Conservation (phyloP, 1,140 invertebrate species). For the Ganaspis sp. region DNA sequence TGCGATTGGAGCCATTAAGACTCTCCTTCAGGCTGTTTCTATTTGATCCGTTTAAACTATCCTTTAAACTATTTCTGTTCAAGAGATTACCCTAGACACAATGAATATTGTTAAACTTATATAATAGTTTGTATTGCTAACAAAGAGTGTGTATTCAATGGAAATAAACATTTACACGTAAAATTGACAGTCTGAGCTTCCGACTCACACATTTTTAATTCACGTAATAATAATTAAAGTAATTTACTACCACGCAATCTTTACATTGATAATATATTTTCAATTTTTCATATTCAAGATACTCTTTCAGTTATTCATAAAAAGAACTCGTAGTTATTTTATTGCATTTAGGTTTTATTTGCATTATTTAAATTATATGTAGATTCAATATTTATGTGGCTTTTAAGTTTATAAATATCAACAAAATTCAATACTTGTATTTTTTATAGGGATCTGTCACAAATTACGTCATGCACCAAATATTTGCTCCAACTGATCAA, state of each 20-base stretch:
- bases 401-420: too few relatives aligned
- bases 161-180: not conserved
- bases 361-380: too few relatives aligned
- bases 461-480: too few relatives aligned
- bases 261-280: too few relatives aligned
- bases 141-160: not conserved
- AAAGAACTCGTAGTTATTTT: too few relatives aligned
- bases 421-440: too few relatives aligned
- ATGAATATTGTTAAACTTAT: constrained; percentile 26
- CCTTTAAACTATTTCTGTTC: constrained; percentile 73
- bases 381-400: too few relatives aligned
- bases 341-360: too few relatives aligned
- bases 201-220: not conserved
- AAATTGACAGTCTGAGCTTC: not conserved
- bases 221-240: not conserved
- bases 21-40: constrained; percentile 81
- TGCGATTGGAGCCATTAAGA: constrained; percentile 79
- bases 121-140: constrained; percentile 5
- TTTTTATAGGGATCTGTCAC: too few relatives aligned
- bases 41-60: constrained; percentile 79
- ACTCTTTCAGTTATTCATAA: too few relatives aligned
- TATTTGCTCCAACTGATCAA: too few relatives aligned
- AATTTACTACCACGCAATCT: not conserved
- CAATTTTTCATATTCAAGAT: too few relatives aligned
- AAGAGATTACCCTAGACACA: constrained; percentile 66